Percentiles rank a stretch among this genome's conserved stretches.
Conservation (phyloP, 2,888 invertebrate species). For the Prosopocoilus inquinatus region DNA sequence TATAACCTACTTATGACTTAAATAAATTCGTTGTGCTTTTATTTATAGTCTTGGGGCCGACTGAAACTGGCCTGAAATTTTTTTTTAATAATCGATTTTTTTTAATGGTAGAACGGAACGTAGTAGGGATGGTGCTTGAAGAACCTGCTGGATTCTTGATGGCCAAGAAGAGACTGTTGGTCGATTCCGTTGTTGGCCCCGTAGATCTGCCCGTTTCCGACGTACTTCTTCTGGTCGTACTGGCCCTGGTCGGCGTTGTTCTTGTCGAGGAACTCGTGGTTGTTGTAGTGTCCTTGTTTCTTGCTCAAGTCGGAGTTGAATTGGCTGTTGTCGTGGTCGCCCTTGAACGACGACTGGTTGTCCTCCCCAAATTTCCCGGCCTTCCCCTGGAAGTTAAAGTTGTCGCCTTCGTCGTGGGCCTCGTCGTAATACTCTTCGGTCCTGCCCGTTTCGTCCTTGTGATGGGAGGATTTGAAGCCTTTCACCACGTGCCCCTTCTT, state of each 20-base stretch:
- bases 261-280: slow-evolving; percentile 58
- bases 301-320: slow-evolving; percentile 58
- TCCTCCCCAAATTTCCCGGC: slow-evolving; percentile 60
- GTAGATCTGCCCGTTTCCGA: slow-evolving; percentile 57
- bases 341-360: slow-evolving; percentile 58
- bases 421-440: slow-evolving; percentile 66
- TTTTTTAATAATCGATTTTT: too few relatives aligned
- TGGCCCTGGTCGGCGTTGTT: slow-evolving; percentile 61
- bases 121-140: slow-evolving; percentile 56
- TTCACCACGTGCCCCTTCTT: slow-evolving; percentile 65
- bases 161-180: slow-evolving; percentile 60
- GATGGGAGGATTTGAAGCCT: slow-evolving; percentile 65
- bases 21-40: too few relatives aligned
- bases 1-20: too few relatives aligned
- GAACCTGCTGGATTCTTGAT: slow-evolving; percentile 60
- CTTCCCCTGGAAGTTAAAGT: slow-evolving; percentile 57
- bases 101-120: slow-evolving; percentile 2
- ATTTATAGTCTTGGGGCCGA: too few relatives aligned
- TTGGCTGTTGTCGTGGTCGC: slow-evolving; percentile 59
- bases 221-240: slow-evolving; percentile 60
- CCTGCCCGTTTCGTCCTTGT: slow-evolving; percentile 66
- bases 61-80: too few relatives aligned
- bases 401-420: slow-evolving; percentile 62
- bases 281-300: slow-evolving; percentile 60
- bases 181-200: slow-evolving; percentile 62